phyloP scores from a whole-genome alignment of 2,113 vertebrate genomes.

The Rhinopomastus cyanomelas region DNA sequence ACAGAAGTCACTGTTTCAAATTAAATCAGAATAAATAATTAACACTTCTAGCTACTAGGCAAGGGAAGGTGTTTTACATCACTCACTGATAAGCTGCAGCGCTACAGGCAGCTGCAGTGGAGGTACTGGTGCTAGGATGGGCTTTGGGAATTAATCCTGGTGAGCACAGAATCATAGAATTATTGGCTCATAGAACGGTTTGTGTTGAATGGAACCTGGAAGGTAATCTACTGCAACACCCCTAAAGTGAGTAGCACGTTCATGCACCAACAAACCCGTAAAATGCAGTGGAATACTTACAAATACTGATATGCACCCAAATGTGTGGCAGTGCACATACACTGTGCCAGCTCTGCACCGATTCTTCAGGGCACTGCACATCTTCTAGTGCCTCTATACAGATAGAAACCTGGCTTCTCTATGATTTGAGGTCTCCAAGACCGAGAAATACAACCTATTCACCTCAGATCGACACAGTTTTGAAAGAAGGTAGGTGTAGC shows the following conservation, averaged over 20 bases:
- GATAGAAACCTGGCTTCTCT: background rate
- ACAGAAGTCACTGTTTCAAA: slow-evolving; percentile 1
- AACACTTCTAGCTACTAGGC: background rate
- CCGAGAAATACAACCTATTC: background rate
- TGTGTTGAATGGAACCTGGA: too few species aligned
- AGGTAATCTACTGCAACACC: too few species aligned
- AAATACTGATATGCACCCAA: background rate
- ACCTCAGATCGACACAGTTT: background rate
- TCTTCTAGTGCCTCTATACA: background rate
- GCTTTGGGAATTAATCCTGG: background rate
- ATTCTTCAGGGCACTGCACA: background rate
- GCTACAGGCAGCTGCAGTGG: background rate
- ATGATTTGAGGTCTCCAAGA: background rate
- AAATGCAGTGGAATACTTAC: background rate
- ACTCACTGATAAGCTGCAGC: background rate
- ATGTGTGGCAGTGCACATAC: background rate
- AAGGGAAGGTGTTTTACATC: background rate
- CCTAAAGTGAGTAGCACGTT: background rate
- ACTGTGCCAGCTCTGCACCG: background rate
- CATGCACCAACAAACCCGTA: background rate
- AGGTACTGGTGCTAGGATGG: background rate
- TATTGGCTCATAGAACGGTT: too few species aligned
- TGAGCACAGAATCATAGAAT: background rate
- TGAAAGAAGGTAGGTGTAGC: background rate
- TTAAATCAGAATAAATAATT: slow-evolving; percentile 7